phyloP scores from a whole-genome alignment of 2,797 vertebrate species.

The Pseudomugil gertrudae region DNA sequence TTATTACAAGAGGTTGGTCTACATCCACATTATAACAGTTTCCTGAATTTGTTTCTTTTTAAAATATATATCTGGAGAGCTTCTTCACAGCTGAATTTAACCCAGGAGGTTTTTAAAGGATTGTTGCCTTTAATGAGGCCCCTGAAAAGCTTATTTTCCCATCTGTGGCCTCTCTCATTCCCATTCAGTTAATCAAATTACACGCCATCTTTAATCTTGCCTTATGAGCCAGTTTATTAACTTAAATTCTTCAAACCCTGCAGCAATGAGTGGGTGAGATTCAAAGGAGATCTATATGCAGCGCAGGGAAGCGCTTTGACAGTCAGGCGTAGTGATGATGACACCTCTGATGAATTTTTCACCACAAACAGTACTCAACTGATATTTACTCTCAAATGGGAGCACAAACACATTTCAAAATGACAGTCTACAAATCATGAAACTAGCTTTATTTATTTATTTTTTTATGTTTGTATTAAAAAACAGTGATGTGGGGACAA shows the following conservation, averaged over 20 bases:
- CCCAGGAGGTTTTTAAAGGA: conserved; percentile 75
- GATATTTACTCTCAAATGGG: conserved; percentile 60
- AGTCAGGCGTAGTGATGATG: conserved; percentile 57
- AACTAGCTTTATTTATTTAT: conserved; percentile 54
- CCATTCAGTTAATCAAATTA: conserved; percentile 81
- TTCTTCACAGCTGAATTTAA: conserved; percentile 64
- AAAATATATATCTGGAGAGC: conserved; percentile 10
- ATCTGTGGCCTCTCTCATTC: conserved; percentile 77
- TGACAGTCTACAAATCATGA: conserved; percentile 61
- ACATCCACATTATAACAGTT: conserved; percentile 55
- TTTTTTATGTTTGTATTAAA: too few relatives aligned
- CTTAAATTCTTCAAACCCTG: conserved; percentile 77
- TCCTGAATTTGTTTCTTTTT: conserved; percentile 42
- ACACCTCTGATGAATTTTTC: conserved; percentile 66
- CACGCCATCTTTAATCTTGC: conserved; percentile 81
- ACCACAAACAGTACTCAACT: conserved; percentile 49
- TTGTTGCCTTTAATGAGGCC: conserved; percentile 82
- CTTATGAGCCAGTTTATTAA: conserved; percentile 81
- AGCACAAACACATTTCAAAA: conserved; percentile 64
- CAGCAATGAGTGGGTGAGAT: conserved; percentile 76
- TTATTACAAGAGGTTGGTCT: conserved; percentile 61
- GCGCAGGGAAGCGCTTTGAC: conserved; percentile 58
- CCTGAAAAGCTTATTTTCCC: conserved; percentile 82
- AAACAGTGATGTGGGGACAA: conserved; percentile 45
- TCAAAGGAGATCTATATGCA: conserved; percentile 68